Percentiles rank a stretch among this genome's conserved stretches.
Evolutionary conservation across 2,113 vertebrate genomes (phyloP).

Genomic region (Tetrax tetrax): DNA sequence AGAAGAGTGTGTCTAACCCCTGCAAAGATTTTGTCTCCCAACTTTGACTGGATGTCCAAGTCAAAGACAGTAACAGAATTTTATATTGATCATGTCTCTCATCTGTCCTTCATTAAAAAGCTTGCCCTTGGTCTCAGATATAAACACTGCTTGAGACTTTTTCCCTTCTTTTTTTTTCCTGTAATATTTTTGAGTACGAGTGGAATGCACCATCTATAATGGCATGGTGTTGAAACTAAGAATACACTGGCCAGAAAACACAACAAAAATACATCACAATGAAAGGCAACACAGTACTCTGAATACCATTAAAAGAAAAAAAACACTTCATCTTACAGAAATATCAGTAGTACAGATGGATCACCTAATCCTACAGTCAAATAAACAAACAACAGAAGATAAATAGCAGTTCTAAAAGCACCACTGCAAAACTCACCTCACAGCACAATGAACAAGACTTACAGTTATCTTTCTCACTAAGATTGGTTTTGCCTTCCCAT

Average conservation of each 20-base stretch:
- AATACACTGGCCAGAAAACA: background rate
- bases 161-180: background rate
- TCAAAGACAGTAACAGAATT: background rate
- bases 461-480: background rate
- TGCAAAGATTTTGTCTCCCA: background rate
- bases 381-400: background rate
- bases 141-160: background rate
- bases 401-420: background rate
- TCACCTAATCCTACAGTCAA: background rate
- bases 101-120: background rate
- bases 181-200: background rate
- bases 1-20: background rate
- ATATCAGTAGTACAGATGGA: background rate
- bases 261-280: background rate
- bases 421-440: background rate
- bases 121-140: background rate
- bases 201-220: background rate
- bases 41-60: background rate
- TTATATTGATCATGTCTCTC: background rate
- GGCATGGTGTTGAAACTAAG: background rate
- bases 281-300: background rate
- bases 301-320: background rate
- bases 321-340: background rate
- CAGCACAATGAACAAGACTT: background rate
- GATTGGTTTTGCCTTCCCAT: background rate